These are phyloP conservation scores for Megalops atlanticus DNA, from an alignment of 2,113 vertebrate species.

Conservation along the genomic window DNA sequence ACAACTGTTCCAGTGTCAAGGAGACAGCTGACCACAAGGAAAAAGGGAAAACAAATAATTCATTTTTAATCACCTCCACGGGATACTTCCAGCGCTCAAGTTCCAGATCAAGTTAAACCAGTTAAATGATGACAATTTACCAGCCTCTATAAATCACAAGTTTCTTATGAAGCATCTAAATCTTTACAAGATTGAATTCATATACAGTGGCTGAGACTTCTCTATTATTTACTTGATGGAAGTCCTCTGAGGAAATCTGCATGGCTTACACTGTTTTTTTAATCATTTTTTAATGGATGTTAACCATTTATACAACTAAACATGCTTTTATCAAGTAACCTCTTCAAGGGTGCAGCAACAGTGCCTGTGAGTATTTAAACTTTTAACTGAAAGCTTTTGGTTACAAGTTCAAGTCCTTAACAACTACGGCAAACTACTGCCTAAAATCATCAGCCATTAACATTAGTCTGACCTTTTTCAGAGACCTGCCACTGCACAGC, in stretches of 20 bases:
- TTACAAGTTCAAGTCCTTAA: too few species aligned
- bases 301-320: too few species aligned
- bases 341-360: too few species aligned
- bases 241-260: too few species aligned
- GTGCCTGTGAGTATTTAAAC: neutral
- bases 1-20: neutral
- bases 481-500: neutral
- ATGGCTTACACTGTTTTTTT: too few species aligned
- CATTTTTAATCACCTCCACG: neutral
- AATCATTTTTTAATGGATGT: too few species aligned
- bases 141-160: neutral
- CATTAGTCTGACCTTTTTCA: neutral
- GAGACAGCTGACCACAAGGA: neutral
- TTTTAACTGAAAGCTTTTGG: neutral
- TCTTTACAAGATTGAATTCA: neutral
- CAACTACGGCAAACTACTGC: neutral
- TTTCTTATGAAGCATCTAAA: neutral
- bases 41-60: neutral
- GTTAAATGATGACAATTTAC: neutral
- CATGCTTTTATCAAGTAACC: too few species aligned
- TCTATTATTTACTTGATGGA: neutral
- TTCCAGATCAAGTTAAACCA: too few species aligned
- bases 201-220: neutral
- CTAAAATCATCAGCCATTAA: neutral
- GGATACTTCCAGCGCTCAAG: too few species aligned